Evolutionary conservation across 2,797 vertebrate species (phyloP).

Genomic region (Nyctalus aviator): DNA sequence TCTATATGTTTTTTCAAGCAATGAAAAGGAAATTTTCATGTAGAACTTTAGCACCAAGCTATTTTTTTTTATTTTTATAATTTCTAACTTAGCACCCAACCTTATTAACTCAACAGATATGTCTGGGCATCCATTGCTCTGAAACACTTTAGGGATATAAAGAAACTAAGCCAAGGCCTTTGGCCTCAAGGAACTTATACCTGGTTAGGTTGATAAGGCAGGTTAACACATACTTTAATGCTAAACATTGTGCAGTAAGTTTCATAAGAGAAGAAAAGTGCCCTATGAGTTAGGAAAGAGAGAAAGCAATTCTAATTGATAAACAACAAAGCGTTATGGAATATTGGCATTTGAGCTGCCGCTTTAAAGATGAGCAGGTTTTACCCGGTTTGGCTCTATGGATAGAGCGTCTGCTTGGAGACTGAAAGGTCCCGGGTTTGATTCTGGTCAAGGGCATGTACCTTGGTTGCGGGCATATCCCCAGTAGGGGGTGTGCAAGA

Average conservation of each 20-base stretch:
- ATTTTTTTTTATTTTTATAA: neutral
- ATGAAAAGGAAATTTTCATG: conserved; percentile 5
- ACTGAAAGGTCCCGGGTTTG: no score
- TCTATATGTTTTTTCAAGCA: neutral
- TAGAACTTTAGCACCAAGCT: conserved; percentile 30
- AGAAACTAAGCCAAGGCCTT: neutral
- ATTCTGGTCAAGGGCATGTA: no score
- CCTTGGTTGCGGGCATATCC: no score
- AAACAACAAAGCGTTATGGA: neutral
- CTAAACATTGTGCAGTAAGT: neutral
- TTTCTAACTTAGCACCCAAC: neutral
- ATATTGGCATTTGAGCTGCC: neutral
- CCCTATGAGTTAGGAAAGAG: neutral
- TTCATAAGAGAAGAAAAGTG: neutral
- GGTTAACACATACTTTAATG: neutral
- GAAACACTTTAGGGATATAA: neutral
- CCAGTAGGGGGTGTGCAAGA: no score
- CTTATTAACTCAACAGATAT: neutral
- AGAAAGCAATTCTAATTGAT: neutral
- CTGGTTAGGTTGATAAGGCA: neutral
- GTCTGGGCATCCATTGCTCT: neutral
- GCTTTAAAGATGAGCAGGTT: neutral
- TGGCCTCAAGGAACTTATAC: neutral
- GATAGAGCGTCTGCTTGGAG: no score
- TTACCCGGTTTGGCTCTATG: no score